Evolutionary conservation across 2,888 invertebrate genomes (phyloP), one percentile per base, ranked within the genome.

Genomic region (Sminthurinus aureus): DNA sequence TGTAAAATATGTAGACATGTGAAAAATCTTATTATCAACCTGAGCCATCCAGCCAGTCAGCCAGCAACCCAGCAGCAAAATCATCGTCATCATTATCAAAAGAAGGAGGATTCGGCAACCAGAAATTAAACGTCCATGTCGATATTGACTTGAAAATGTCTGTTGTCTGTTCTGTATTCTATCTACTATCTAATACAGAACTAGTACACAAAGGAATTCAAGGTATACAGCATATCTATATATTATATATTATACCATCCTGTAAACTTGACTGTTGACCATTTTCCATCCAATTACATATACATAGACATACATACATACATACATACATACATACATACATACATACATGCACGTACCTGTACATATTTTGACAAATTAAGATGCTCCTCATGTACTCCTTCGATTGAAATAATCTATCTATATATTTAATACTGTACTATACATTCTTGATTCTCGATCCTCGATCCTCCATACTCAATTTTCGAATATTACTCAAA

Each of bases 331-430:
- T 18, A 15, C 20, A 6, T 18, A 66, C 20, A 6, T 18, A 66
- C 66, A 66, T 18, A 66, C 66, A 6, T 4, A 66, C 66, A 66
- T 4, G 9, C 15, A 15, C 15, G 20, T 4, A n/a, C 66, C 66
- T 71, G 8, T 24, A 71, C 13, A 24, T 22, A 15, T 71, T 6
- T 26, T 71, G 71, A 71, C 71, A 71, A 71, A 71, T 71, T 71
- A 13, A 71, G 71, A 71, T 71, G 71, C 24, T 71, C 22, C 22
- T 71, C 71, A 71, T 71, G 71, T 26, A 26, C 71, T 15, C 58
- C 18, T 58, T 71, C 24, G 24, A 71, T 69, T 71, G 15, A 13
- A 13, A 22, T 71, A 38, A 38, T 38, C 38, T 38, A 6, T 38
- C 38, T 38, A 38, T 38, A 38, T 38, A n/a, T 67, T 67, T 20